These are phyloP conservation scores for sheep (Ovis aries) DNA, from an alignment of 2,113 vertebrate species.

Conservation along the genomic window DNA sequence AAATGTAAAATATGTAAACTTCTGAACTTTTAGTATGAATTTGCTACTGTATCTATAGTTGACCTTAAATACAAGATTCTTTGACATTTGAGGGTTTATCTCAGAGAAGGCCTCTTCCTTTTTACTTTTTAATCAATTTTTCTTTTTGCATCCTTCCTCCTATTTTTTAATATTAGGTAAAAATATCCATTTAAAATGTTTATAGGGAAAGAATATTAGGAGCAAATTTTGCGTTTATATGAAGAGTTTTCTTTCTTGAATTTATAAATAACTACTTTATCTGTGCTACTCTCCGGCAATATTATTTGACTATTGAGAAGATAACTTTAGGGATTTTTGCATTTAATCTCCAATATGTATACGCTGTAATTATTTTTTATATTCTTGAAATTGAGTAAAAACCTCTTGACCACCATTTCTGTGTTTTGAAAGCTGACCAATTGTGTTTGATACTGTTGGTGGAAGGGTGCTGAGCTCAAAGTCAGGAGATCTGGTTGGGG, in stretches of 20 bases:
- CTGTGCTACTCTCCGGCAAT: neutral
- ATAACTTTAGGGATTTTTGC: neutral
- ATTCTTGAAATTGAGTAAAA: conserved; percentile 19
- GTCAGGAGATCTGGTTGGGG: neutral
- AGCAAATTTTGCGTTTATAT: neutral
- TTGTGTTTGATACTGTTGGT: neutral
- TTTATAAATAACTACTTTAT: neutral
- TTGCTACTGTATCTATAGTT: neutral
- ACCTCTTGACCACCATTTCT: neutral
- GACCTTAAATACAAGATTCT: neutral
- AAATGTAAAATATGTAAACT: neutral
- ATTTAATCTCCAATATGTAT: neutral
- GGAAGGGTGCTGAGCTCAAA: neutral
- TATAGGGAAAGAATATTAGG: neutral
- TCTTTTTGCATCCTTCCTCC: neutral
- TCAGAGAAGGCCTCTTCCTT: neutral
- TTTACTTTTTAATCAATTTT: neutral
- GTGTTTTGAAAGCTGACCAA: neutral
- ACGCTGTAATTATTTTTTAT: neutral
- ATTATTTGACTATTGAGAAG: neutral
- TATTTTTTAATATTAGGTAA: neutral
- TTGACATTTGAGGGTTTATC: neutral
- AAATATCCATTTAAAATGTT: neutral
- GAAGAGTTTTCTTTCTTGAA: neutral
- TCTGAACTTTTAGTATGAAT: neutral